phyloP scores from a whole-genome alignment of 2,888 invertebrate species.

The Nomada lathburiana region DNA sequence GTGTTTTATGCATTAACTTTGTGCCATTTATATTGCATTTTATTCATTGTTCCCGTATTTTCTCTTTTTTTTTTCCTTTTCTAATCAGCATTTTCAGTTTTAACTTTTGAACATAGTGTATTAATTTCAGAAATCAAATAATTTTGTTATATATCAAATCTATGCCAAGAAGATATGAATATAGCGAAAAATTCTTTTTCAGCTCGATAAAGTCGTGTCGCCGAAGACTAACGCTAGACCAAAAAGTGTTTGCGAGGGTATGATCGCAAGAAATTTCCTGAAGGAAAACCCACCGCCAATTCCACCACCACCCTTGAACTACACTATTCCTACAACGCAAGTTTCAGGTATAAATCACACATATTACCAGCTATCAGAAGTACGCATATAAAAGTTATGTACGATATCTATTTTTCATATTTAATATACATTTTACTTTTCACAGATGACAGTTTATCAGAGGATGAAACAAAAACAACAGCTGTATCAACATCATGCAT shows the following conservation, averaged over 20 bases:
- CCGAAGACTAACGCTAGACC: constrained; percentile 79
- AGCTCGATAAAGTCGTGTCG: constrained; percentile 79
- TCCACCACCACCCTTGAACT: constrained; percentile 88
- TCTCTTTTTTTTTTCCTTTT: background rate
- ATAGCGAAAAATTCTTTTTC: constrained; percentile 56
- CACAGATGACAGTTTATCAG: constrained; percentile 86
- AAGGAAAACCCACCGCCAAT: constrained; percentile 88
- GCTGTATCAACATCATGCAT: constrained; percentile 84
- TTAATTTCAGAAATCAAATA: constrained; percentile 21
- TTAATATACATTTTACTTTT: constrained; percentile 1
- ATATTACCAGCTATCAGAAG: background rate
- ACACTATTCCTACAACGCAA: constrained; percentile 80
- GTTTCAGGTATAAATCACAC: constrained; percentile 75
- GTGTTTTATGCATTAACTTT: constrained; percentile 30
- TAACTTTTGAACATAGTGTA: constrained; percentile 12
- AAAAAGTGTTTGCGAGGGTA: constrained; percentile 82
- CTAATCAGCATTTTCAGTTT: constrained; percentile 29
- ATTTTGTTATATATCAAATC: background rate
- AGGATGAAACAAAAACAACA: constrained; percentile 85
- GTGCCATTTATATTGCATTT: constrained; percentile 1
- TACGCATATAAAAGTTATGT: background rate
- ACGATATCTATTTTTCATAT: background rate
- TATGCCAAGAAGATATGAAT: constrained; percentile 15
- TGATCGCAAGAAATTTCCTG: constrained; percentile 78
- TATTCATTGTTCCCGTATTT: background rate